These are phyloP conservation scores for Cacoxenus indagator DNA, from an alignment of 2,888 invertebrate species.

Conservation along the genomic window DNA sequence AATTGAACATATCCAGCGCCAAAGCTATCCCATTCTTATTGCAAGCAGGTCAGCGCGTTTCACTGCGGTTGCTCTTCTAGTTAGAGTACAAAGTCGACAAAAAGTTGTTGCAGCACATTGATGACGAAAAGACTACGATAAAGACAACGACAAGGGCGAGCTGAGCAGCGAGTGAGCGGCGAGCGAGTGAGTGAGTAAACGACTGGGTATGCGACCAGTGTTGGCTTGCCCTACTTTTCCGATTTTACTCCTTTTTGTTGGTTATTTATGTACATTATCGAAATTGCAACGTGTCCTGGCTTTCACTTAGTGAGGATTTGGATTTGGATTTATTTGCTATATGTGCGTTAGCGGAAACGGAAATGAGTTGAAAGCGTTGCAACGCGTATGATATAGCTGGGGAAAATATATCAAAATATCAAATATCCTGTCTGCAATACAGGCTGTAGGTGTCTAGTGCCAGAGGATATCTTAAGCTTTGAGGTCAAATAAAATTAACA, in stretches of 20 bases:
- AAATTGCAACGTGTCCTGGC: not conserved
- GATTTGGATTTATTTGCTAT: not conserved
- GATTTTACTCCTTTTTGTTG: not conserved
- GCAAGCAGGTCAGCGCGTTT: not conserved
- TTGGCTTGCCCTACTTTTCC: too few species aligned
- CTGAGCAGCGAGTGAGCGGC: too few species aligned
- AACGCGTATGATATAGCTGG: not conserved
- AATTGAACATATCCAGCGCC: conserved; percentile 65
- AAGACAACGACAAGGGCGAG: too few species aligned
- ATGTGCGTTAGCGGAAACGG: conserved; percentile 5
- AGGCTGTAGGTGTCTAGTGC: too few species aligned
- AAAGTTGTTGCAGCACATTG: not conserved
- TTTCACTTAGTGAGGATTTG: not conserved
- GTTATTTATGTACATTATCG: not conserved
- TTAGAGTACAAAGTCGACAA: not conserved
- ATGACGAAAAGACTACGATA: not conserved
- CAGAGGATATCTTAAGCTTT: too few species aligned
- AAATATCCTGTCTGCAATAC: too few species aligned
- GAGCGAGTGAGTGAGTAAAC: too few species aligned
- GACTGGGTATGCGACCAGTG: too few species aligned
- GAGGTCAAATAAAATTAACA: too few species aligned
- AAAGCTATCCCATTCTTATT: conserved; percentile 22
- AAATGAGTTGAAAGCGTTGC: not conserved
- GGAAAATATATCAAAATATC: too few species aligned
- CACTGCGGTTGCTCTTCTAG: not conserved